Evolutionary conservation across 2,888 invertebrate genomes (phyloP), one percentile per base, ranked within the genome.

Genomic region (Melinopterus prodromus): DNA sequence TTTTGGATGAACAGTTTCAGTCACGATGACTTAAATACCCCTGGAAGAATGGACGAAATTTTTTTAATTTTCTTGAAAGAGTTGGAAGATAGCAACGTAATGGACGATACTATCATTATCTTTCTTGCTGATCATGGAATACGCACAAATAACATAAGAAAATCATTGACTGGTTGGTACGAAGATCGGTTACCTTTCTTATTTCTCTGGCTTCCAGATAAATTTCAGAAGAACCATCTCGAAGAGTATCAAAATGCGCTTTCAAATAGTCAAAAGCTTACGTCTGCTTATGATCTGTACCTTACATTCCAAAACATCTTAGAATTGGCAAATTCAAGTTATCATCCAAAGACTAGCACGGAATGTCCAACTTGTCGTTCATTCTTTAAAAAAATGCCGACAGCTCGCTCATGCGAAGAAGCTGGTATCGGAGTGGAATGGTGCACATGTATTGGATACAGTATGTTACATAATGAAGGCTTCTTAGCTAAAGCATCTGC

Each of bases 1-100:
- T 95, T 96, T 87, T 96, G 96, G 96, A 92, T 94, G 83, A 95
- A 95, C 86, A 93, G 94, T n/a, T 94, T 94, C 83, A 96, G 95
- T 83, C 96, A 96, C 86, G 93, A 95, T 83, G 90, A 92, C 80
- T 90, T 94, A 36, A 94, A 93, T 84, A 91, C 92, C 6, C 92
- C 94, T 0, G 92, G 93, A 35, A 91, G 93, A 53, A 93, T 94
- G 90, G 96, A 96, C 84, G 89, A 88, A 3, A 91, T 92, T 77
- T 87, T 95, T 78, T 89, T 91, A 35, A 88, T 90, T 16, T 94
- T 94, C 85, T 90, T 95, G 53, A 89, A 92, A 81, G 90, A 92
- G 35, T 88, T 95, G 70, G 89, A 91, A 6, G 89, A 90, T 14
- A 90, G 91, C 0, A 93, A 93, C 0, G 90, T 93, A 5, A 86